Evolutionary conservation across 2,888 invertebrate species (phyloP).

Genomic region (Apeira syringaria): DNA sequence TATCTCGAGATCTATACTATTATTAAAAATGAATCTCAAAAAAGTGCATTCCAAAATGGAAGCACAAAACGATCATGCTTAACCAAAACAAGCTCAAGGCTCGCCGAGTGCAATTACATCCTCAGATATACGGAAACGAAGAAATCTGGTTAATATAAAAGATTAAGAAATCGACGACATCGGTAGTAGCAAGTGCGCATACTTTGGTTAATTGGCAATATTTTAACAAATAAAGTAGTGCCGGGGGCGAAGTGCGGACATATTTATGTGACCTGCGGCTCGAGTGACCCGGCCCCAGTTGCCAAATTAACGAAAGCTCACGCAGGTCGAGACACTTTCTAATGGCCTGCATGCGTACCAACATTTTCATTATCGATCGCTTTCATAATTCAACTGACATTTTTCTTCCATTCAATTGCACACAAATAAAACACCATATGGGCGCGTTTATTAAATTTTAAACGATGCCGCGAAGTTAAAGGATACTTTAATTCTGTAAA

Average conservation of each 20-base stretch:
- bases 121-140: slow-evolving; percentile 48
- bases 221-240: slow-evolving; percentile 77
- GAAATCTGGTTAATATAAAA: slow-evolving; percentile 55
- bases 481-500: too few relatives aligned
- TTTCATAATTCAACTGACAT: slow-evolving; percentile 80
- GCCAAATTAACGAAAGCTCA: slow-evolving; percentile 76
- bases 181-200: slow-evolving; percentile 54
- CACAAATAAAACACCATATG: slow-evolving; percentile 40
- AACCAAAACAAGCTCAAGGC: slow-evolving; percentile 38
- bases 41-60: slow-evolving; percentile 29
- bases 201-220: slow-evolving; percentile 77
- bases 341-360: slow-evolving; percentile 66
- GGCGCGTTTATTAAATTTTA: slow-evolving; percentile 48
- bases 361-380: slow-evolving; percentile 80
- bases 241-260: slow-evolving; percentile 71
- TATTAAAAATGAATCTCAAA: too few relatives aligned
- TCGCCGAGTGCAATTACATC: slow-evolving; percentile 31
- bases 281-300: slow-evolving; percentile 69
- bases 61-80: slow-evolving; percentile 24
- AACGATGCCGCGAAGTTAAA: slow-evolving; percentile 43
- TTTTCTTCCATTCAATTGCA: slow-evolving; percentile 74
- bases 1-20: too few relatives aligned
- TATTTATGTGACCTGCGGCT: slow-evolving; percentile 72
- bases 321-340: slow-evolving; percentile 79
- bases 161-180: slow-evolving; percentile 68